Evolutionary conservation across 2,113 vertebrate species (phyloP).

Genomic region (Rhadina sibilatrix): DNA sequence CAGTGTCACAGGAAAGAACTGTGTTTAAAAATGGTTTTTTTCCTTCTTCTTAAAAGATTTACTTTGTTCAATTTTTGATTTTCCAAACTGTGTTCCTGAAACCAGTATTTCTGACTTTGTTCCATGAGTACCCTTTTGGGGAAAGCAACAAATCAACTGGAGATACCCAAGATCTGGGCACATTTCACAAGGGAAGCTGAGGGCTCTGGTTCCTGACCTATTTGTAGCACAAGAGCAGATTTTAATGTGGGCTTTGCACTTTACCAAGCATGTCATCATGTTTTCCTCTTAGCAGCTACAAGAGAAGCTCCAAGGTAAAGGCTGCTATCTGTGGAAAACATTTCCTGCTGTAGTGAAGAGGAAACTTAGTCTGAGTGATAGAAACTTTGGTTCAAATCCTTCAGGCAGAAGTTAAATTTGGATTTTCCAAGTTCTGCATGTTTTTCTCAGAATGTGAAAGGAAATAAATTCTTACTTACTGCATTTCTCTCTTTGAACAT

Average conservation of each 20-base stretch:
- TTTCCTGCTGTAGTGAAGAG: not conserved
- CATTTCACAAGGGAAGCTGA: not conserved
- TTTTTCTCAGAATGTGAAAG: not conserved
- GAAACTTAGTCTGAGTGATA: not conserved
- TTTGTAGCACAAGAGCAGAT: not conserved
- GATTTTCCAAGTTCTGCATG: not conserved
- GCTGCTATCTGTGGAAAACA: not conserved
- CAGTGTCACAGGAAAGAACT: not conserved
- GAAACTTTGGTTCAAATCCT: not conserved
- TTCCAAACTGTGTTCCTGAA: not conserved
- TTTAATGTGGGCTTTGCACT: not conserved
- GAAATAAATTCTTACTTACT: not conserved
- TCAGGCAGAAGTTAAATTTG: not conserved
- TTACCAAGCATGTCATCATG: rapidly evolving
- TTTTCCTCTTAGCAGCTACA: not conserved
- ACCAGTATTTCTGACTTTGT: not conserved
- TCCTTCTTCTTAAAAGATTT: not conserved
- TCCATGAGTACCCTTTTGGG: not conserved
- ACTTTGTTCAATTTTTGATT: not conserved
- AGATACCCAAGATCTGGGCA: not conserved
- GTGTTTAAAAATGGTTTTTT: not conserved
- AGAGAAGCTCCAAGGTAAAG: not conserved
- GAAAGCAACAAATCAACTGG: not conserved
- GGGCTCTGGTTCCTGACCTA: not conserved
- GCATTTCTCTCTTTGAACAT: not conserved